Percentiles rank a stretch among this genome's conserved stretches.
phyloP scores from a whole-genome alignment of 2,113 vertebrate genomes.

The Forbesichthys agassizii region DNA sequence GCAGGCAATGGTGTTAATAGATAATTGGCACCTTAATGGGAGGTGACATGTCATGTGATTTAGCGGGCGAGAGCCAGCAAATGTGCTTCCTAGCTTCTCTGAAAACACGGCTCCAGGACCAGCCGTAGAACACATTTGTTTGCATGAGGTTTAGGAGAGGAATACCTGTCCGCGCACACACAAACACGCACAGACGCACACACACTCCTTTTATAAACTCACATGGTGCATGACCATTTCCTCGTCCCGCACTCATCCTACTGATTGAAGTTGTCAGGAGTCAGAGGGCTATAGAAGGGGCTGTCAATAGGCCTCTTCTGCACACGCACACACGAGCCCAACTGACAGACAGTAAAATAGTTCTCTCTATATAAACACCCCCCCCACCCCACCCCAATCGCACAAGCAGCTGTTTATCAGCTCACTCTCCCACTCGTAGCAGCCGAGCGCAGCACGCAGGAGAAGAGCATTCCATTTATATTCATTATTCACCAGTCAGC shows the following conservation, averaged over 20 bases:
- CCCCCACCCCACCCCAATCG: conserved; percentile 53
- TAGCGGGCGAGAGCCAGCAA: conserved; percentile 7
- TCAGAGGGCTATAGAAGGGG: conserved; percentile 59
- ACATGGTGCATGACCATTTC: conserved; percentile 39
- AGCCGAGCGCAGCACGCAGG: conserved; percentile 36
- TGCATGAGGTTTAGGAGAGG: neutral
- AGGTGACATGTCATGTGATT: conserved; percentile 54
- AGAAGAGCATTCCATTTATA: conserved; percentile 77
- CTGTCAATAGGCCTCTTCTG: conserved; percentile 63
- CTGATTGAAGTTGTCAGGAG: conserved; percentile 70
- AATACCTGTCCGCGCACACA: neutral
- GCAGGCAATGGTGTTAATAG: conserved; percentile 62
- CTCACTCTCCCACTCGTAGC: conserved; percentile 42
- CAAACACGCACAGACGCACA: conserved; percentile 15
- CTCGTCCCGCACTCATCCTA: conserved; percentile 54
- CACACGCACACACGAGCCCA: conserved; percentile 1
- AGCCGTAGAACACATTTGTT: no score
- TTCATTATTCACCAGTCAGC: conserved; percentile 84
- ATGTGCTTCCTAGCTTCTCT: neutral
- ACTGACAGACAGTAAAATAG: conserved; percentile 18
- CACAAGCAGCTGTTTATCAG: conserved; percentile 50
- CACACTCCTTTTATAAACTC: conserved; percentile 31
- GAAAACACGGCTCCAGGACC: neutral
- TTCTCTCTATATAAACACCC: conserved; percentile 52
- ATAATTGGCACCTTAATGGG: conserved; percentile 61